These are phyloP conservation scores for Trididemnum nubilum DNA, from an alignment of 23 tunicate species.

Conservation along the genomic window DNA sequence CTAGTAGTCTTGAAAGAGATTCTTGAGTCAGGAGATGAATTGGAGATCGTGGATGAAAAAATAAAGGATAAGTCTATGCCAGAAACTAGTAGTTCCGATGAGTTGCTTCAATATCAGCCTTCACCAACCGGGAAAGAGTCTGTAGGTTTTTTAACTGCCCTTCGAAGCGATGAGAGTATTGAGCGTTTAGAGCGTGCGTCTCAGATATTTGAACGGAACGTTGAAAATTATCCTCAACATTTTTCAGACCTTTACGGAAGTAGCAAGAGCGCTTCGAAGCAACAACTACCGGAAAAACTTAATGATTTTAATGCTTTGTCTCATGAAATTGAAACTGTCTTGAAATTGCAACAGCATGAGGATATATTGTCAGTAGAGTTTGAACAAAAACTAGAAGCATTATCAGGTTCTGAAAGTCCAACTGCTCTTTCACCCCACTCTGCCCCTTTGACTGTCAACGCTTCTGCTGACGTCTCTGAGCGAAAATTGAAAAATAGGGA, in stretches of 20 bases:
- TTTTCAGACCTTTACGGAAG: constrained; percentile 9
- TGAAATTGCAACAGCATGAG: background rate
- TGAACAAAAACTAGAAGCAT: constrained; percentile 48
- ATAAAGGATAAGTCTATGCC: background rate
- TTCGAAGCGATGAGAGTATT: background rate
- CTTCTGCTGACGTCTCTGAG: too few species aligned
- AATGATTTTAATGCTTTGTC: constrained; percentile 18
- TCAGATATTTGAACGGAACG: constrained; percentile 46
- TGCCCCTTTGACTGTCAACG: too few species aligned
- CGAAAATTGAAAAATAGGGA: too few species aligned
- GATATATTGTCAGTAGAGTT: constrained; percentile 44
- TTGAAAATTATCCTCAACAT: constrained; percentile 8
- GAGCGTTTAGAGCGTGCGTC: constrained; percentile 1
- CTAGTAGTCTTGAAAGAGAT: constrained; percentile 57
- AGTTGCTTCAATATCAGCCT: background rate
- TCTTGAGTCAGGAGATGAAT: constrained; percentile 50
- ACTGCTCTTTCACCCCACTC: too few species aligned
- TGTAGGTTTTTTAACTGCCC: background rate
- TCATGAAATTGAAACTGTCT: constrained; percentile 19
- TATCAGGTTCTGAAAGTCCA: background rate
- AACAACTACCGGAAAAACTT: too few species aligned
- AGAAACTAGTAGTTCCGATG: background rate
- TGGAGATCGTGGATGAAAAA: background rate
- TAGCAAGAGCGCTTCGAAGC: background rate
- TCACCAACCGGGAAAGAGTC: background rate